Evolutionary conservation across 2,797 vertebrate genomes (phyloP).

Genomic region (Mallotus villosus): DNA sequence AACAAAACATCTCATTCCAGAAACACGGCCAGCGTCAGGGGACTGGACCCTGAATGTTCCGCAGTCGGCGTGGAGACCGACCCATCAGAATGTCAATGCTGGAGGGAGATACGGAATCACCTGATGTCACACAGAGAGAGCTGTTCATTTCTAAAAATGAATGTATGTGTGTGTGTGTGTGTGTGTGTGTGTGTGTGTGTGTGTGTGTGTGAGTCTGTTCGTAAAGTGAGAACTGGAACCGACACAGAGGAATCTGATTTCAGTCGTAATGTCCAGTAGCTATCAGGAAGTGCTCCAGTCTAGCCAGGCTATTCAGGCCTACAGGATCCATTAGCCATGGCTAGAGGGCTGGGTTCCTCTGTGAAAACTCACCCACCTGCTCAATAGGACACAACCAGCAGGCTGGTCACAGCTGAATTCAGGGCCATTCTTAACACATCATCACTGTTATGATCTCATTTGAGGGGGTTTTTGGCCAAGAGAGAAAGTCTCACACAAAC

Average conservation of each 20-base stretch:
- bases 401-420: not conserved
- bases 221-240: not conserved
- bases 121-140: too few species aligned
- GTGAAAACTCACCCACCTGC: not conserved
- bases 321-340: not conserved
- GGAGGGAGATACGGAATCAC: conserved; percentile 1
- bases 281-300: conserved; percentile 5
- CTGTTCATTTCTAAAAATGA: not conserved
- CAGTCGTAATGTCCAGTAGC: conserved; percentile 4
- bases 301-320: not conserved
- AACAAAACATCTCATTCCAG: conserved; percentile 70
- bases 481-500: not conserved
- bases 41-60: conserved; percentile 55
- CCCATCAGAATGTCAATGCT: conserved; percentile 36
- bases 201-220: not conserved
- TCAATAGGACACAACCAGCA: not conserved
- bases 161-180: not conserved
- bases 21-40: conserved; percentile 37
- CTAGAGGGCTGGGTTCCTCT: not conserved
- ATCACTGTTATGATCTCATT: too few species aligned
- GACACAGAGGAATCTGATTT: conserved; percentile 17
- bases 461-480: too few species aligned
- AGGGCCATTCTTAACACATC: too few species aligned
- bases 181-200: too few species aligned
- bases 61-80: conserved; percentile 41